These are phyloP conservation scores for Luffia ferchaultella DNA, from an alignment of 2,888 invertebrate genomes.

Conservation along the genomic window DNA sequence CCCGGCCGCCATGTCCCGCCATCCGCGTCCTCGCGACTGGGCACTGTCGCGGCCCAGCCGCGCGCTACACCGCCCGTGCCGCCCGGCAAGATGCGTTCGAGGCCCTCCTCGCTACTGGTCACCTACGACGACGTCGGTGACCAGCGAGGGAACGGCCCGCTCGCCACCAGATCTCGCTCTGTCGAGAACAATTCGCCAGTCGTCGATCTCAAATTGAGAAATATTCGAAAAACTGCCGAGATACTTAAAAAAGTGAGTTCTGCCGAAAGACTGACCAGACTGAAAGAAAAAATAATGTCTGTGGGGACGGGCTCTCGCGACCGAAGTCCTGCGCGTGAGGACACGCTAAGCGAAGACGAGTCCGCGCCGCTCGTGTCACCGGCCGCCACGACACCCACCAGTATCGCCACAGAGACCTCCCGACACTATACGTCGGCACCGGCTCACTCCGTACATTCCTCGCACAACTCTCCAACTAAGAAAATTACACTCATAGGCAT, in stretches of 20 bases:
- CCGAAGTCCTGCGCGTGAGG: constrained; percentile 39
- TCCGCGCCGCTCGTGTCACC: constrained; percentile 72
- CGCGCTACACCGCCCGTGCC: background rate
- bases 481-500: constrained; percentile 20
- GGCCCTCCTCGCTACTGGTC: constrained; percentile 38
- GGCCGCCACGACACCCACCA: constrained; percentile 27
- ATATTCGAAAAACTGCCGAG: constrained; percentile 40
- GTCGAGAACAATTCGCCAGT: constrained; percentile 42
- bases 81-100: constrained; percentile 20
- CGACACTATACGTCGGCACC: constrained; percentile 10
- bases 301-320: constrained; percentile 41
- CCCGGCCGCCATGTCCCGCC: constrained; percentile 14
- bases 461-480: constrained; percentile 4
- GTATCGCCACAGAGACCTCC: constrained; percentile 9
- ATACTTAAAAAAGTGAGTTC: constrained; percentile 45
- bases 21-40: constrained; percentile 1
- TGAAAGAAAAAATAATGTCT: constrained; percentile 44
- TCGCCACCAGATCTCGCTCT: constrained; percentile 31
- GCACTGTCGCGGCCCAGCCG: background rate
- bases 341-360: constrained; percentile 63
- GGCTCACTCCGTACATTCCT: constrained; percentile 6
- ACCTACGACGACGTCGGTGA: constrained; percentile 26
- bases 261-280: constrained; percentile 41
- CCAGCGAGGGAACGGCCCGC: constrained; percentile 18
- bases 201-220: constrained; percentile 37